These are phyloP conservation scores for Microcebus griseorufus DNA, from an alignment of 2,113 vertebrate species.

Conservation along the genomic window DNA sequence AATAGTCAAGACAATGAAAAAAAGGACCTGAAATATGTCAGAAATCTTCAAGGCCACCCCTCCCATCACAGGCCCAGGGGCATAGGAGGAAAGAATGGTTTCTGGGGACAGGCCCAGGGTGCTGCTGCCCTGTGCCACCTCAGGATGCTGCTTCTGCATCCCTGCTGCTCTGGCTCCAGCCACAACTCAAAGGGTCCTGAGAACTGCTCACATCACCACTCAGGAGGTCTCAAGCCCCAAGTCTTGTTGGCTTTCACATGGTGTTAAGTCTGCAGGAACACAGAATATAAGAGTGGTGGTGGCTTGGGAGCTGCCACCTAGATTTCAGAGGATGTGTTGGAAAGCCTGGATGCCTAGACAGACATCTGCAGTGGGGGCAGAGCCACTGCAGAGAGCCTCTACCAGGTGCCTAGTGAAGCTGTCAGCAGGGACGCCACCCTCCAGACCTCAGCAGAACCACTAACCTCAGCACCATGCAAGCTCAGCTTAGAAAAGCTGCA, in stretches of 20 bases:
- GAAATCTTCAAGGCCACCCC: neutral
- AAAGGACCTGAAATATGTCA: neutral
- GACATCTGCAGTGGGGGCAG: neutral
- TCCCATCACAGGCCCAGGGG: neutral
- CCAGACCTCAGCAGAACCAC: too few relatives aligned
- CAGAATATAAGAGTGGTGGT: neutral
- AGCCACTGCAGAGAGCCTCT: neutral
- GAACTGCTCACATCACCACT: neutral
- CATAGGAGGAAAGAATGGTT: neutral
- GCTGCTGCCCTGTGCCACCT: neutral
- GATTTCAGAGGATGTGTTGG: neutral
- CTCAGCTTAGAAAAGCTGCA: too few relatives aligned
- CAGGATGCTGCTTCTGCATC: neutral
- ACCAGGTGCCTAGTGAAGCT: neutral
- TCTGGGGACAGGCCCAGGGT: neutral
- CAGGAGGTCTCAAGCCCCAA: neutral
- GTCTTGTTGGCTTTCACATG: neutral
- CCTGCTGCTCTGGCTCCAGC: neutral
- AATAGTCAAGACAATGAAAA: neutral
- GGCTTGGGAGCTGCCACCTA: neutral
- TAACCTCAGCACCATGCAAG: too few relatives aligned
- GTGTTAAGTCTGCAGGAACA: neutral
- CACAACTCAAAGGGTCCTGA: neutral
- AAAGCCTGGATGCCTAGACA: neutral
- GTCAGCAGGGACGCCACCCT: neutral